Evolutionary conservation across 2,113 vertebrate species (phyloP).

Genomic region (Myotis yumanensis): DNA sequence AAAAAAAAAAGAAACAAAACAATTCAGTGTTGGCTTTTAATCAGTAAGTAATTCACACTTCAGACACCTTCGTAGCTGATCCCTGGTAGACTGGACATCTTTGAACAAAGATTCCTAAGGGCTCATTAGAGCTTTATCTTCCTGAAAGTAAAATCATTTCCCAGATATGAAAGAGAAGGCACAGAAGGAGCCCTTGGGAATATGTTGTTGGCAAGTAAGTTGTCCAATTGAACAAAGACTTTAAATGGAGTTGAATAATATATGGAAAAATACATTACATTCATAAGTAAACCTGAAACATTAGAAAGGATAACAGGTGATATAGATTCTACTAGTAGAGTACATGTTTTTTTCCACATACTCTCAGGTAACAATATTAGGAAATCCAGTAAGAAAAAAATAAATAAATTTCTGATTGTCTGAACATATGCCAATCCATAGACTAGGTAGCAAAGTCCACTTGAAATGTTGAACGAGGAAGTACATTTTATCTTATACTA

Average conservation of each 20-base stretch:
- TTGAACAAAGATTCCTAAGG: conserved; percentile 60
- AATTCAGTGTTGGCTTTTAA: conserved; percentile 63
- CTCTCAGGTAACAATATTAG: background rate
- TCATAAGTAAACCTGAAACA: background rate
- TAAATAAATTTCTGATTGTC: background rate
- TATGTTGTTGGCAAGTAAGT: conserved; percentile 23
- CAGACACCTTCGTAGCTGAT: conserved; percentile 52
- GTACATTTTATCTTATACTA: background rate
- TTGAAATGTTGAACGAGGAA: background rate
- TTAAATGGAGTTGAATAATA: background rate
- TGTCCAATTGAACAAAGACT: background rate
- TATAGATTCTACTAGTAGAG: background rate
- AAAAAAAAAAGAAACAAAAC: conserved; percentile 18
- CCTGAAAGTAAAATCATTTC: conserved; percentile 33
- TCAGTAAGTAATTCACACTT: conserved; percentile 74
- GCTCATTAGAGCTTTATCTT: conserved; percentile 58
- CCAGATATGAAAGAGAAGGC: conserved; percentile 8
- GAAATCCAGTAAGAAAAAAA: background rate
- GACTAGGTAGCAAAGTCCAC: background rate
- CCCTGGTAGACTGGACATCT: conserved; percentile 43
- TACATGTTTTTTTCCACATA: background rate
- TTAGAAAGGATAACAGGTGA: background rate
- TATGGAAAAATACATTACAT: background rate
- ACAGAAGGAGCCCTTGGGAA: background rate
- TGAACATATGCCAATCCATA: background rate